phyloP scores from a whole-genome alignment of 2,888 invertebrate genomes.

The Drosophila paranaensis region DNA sequence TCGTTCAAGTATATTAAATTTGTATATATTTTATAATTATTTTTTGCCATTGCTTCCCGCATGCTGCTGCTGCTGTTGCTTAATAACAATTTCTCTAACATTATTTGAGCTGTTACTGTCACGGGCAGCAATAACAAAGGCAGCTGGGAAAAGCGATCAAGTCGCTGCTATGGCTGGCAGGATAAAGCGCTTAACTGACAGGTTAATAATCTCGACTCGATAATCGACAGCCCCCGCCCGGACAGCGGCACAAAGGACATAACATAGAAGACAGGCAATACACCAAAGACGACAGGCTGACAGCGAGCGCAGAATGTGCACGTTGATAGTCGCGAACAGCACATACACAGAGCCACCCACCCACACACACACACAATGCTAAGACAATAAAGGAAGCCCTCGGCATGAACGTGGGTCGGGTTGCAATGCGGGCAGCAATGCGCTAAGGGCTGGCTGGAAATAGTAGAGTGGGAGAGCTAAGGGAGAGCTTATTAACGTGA shows the following conservation, averaged over 20 bases:
- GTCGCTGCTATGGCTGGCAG: conserved; percentile 50
- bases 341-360: conserved; percentile 4
- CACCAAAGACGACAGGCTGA: conserved; percentile 58
- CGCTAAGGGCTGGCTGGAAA: background rate
- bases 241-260: conserved; percentile 35
- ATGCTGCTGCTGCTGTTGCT: background rate
- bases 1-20: no score
- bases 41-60: no score
- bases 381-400: conserved; percentile 44
- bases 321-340: conserved; percentile 27
- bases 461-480: conserved; percentile 18
- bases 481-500: conserved; percentile 68
- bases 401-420: conserved; percentile 31
- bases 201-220: conserved; percentile 81
- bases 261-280: conserved; percentile 18
- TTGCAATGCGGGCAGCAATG: conserved; percentile 1
- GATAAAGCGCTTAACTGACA: conserved; percentile 78
- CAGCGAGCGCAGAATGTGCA: conserved; percentile 54
- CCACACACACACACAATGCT: conserved; percentile 22
- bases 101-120: conserved; percentile 30
- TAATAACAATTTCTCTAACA: conserved; percentile 24
- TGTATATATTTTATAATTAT: no score
- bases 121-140: conserved; percentile 37
- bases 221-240: conserved; percentile 70
- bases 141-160: conserved; percentile 40